These are phyloP conservation scores for Junonia oenone DNA, from an alignment of 2,888 invertebrate genomes.

Conservation along the genomic window DNA sequence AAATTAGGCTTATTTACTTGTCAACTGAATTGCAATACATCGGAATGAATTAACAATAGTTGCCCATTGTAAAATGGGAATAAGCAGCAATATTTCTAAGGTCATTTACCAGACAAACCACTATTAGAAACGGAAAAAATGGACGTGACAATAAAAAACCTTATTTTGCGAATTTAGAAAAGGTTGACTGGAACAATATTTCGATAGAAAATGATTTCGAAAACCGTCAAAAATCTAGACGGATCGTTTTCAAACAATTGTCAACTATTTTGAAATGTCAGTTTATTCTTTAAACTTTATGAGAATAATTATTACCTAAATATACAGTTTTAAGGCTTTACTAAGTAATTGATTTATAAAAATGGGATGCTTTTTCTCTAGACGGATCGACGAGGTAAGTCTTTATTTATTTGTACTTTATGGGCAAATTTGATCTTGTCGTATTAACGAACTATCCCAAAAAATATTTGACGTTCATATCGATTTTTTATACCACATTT, in stretches of 20 bases:
- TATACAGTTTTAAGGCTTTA: slow-evolving; percentile 39
- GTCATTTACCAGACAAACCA: no score
- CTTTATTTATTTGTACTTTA: neutral
- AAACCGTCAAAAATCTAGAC: slow-evolving; percentile 63
- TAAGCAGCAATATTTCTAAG: no score
- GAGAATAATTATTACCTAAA: slow-evolving; percentile 43
- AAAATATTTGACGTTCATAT: no score
- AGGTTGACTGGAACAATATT: slow-evolving; percentile 16
- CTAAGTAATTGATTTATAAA: slow-evolving; percentile 35
- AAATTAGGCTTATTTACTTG: neutral
- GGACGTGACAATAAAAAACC: neutral
- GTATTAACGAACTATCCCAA: no score
- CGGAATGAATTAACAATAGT: neutral
- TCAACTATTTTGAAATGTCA: slow-evolving; percentile 66
- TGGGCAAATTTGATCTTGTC: no score
- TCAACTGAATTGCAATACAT: neutral
- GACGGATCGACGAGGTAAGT: slow-evolving; percentile 46
- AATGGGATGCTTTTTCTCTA: slow-evolving; percentile 69
- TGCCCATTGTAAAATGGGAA: no score
- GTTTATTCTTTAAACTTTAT: slow-evolving; percentile 53
- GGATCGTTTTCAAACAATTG: slow-evolving; percentile 56
- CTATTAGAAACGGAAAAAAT: no score
- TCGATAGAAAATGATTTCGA: slow-evolving; percentile 32
- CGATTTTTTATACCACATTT: no score
- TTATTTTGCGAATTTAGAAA: neutral